Percentiles rank a stretch among this genome's conserved stretches.
These are phyloP conservation scores for Cynodonichthys magdalenae DNA, from an alignment of 2,797 vertebrate genomes.

Conservation along the genomic window DNA sequence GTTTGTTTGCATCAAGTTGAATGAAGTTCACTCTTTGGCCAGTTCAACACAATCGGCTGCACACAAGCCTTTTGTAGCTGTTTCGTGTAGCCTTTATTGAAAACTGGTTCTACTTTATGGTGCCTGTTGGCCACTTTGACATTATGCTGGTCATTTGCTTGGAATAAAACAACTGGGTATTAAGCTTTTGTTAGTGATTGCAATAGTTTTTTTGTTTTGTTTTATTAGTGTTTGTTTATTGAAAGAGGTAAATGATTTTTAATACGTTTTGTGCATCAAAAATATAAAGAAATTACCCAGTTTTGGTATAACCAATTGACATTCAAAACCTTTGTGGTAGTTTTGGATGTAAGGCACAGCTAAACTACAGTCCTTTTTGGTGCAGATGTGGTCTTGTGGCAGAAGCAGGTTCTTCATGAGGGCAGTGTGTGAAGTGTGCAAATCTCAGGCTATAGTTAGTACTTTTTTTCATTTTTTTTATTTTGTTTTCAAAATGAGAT, in stretches of 20 bases:
- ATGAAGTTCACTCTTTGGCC: slow-evolving; percentile 1
- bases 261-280: not conserved
- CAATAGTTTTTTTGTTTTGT: not conserved
- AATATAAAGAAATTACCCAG: not conserved
- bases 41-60: not conserved
- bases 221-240: too few species aligned
- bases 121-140: not conserved
- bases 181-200: slow-evolving; percentile 3
- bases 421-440: not conserved
- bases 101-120: slow-evolving; percentile 6
- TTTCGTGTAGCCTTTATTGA: slow-evolving; percentile 5
- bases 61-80: not conserved
- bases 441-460: slow-evolving; percentile 2
- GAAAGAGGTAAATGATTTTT: not conserved
- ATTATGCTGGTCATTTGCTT: not conserved
- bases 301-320: not conserved
- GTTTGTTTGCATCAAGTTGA: slow-evolving; percentile 12
- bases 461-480: not conserved
- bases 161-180: not conserved
- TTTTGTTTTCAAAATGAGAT: too few species aligned
- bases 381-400: slow-evolving; percentile 6
- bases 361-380: not conserved
- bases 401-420: slow-evolving; percentile 7
- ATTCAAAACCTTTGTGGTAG: not conserved
- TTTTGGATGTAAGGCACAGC: not conserved